Evolutionary conservation across 2,888 invertebrate species (phyloP), one percentile per base, ranked within the genome.

Genomic region (Cyclophora albipunctata): DNA sequence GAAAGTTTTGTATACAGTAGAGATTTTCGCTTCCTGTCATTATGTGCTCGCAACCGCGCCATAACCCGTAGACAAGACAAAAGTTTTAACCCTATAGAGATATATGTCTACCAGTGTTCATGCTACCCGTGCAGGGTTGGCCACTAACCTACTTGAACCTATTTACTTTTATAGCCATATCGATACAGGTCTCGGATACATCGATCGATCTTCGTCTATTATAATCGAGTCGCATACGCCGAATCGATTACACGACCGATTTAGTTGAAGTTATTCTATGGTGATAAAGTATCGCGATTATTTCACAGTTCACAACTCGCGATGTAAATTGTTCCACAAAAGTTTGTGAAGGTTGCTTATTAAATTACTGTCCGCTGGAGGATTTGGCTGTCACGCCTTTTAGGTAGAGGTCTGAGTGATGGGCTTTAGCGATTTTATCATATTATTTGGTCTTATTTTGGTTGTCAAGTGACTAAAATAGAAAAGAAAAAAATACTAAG

Each of bases 281-380:
- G 37, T 37, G 37, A 37, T 37, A 37, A 37, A 37, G 37, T 37
- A 4, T 37, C 37, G 37, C 37, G 42, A 59, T 72, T 63, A 59
- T 60, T 67, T 60, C 51, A 58, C 53, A 52, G 58, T 52, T 57
- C 52, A 48, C 51, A 53, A 51, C 53, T 56, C 56, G 48, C 62
- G 55, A 68, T 72, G 73, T 67, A 73, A 73, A 73, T 71, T 70
- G 68, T 64, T 62, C 63, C 54, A 59, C 42, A 60, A 63, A 71
- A 73, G 63, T 73, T 73, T 62, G 60, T 55, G 57, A 60, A 64
- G 62, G 64, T 64, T 69, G 62, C 66, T 69, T 73, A 73, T 73
- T 73, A 69, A 69, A 71, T 73, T 71, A 70, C 62, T 49, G 54
- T 53, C 55, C 55, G 49, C 57, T 46, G 56, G 62, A 60, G 64